Conservation (phyloP, 2,888 invertebrate species). For the Euclidia mi region DNA sequence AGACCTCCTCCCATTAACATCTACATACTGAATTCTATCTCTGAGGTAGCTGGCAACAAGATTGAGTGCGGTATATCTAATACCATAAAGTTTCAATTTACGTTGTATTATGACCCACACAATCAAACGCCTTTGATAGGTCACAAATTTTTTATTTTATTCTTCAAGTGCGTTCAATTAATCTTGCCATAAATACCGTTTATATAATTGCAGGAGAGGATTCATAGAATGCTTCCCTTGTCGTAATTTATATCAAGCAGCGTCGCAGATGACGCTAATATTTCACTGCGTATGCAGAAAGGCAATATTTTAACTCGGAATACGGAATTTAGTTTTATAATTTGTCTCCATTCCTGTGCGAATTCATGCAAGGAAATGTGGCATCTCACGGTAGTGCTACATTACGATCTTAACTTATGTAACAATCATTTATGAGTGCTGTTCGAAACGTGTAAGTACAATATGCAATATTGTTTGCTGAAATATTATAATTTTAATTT, state of each 20-base stretch:
- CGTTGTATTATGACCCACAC: too few species aligned
- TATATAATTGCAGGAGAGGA: slow-evolving; percentile 32
- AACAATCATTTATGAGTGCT: slow-evolving; percentile 21
- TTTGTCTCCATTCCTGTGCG: slow-evolving; percentile 59
- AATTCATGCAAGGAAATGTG: slow-evolving; percentile 54
- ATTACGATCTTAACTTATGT: slow-evolving; percentile 31
- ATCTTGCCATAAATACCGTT: slow-evolving; percentile 22
- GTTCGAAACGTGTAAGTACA: background rate
- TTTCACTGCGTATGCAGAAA: slow-evolving; percentile 64
- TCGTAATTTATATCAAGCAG: slow-evolving; percentile 57
- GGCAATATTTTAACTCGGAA: slow-evolving; percentile 59
- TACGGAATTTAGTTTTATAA: slow-evolving; percentile 65
- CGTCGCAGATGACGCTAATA: slow-evolving; percentile 63
- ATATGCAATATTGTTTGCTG: too few species aligned
- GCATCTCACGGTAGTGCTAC: slow-evolving; percentile 40
- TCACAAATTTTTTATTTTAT: too few species aligned
- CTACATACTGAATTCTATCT: too few species aligned
- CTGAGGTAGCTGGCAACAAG: too few species aligned
- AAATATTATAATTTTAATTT: too few species aligned
- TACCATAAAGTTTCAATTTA: too few species aligned
- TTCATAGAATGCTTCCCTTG: slow-evolving; percentile 34
- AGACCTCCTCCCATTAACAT: too few species aligned
- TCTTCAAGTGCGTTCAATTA: slow-evolving; percentile 26
- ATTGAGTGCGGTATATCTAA: too few species aligned
- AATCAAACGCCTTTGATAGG: too few species aligned